Percentiles rank a stretch among this genome's conserved stretches.
phyloP scores from a whole-genome alignment of 2,797 vertebrate species.

The Arnoldichthys spilopterus region DNA sequence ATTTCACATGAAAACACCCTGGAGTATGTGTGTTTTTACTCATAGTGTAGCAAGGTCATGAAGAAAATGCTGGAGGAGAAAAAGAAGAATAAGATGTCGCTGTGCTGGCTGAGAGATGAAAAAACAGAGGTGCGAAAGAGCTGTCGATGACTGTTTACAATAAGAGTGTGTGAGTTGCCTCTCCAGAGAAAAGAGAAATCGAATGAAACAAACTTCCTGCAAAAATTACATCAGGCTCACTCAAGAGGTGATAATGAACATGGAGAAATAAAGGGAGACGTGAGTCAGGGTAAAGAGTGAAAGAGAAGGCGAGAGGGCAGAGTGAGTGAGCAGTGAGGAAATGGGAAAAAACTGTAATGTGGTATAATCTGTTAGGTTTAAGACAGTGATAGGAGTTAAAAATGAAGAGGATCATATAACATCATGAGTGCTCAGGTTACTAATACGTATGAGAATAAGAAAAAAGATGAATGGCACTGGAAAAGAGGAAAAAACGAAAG shows the following conservation, averaged over 20 bases:
- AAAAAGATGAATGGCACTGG: no score
- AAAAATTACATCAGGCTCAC: slow-evolving; percentile 76
- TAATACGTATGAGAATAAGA: no score
- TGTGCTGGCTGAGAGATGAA: slow-evolving; percentile 35
- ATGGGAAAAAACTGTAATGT: not conserved
- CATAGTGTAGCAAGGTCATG: not conserved
- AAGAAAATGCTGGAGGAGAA: not conserved
- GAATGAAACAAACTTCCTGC: slow-evolving; percentile 70
- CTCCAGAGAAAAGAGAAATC: slow-evolving; percentile 64
- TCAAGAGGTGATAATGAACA: slow-evolving; percentile 76
- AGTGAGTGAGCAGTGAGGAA: not conserved
- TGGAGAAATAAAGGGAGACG: slow-evolving; percentile 38
- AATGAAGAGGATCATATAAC: no score
- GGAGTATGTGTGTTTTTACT: slow-evolving; percentile 36
- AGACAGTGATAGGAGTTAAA: no score
- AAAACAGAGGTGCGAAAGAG: slow-evolving; percentile 52
- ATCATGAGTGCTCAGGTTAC: no score
- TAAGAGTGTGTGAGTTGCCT: slow-evolving; percentile 57
- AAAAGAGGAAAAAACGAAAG: no score
- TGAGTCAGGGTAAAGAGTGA: slow-evolving; percentile 52
- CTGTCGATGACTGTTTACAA: slow-evolving; percentile 60
- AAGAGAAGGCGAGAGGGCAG: not conserved
- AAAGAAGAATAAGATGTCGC: not conserved
- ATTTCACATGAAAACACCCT: slow-evolving; percentile 7
- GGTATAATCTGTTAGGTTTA: not conserved